phyloP scores from a whole-genome alignment of 2,113 vertebrate genomes.

The Dipodomys ordii region DNA sequence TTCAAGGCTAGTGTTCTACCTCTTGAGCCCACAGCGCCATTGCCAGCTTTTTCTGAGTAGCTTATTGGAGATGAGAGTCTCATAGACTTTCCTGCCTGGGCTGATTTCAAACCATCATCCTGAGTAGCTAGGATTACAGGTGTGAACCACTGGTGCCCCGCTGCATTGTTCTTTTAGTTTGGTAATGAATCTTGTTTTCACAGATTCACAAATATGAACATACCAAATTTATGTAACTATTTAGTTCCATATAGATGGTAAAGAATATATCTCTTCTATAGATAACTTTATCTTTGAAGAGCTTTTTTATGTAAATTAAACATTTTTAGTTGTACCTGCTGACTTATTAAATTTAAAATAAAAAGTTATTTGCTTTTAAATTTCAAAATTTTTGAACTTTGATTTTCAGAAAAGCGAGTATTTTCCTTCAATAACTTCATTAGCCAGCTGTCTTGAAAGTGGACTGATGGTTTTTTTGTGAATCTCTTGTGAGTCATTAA shows the following conservation, averaged over 20 bases:
- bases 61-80: too few relatives aligned
- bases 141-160: too few relatives aligned
- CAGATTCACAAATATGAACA: conserved; percentile 18
- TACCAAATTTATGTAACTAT: not conserved
- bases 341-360: not conserved
- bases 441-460: not conserved
- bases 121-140: too few relatives aligned
- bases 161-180: not conserved
- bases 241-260: not conserved
- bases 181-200: conserved; percentile 22
- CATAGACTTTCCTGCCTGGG: too few relatives aligned
- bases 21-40: too few relatives aligned
- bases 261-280: not conserved
- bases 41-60: too few relatives aligned
- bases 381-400: conserved; percentile 54
- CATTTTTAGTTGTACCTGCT: conserved; percentile 22
- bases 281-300: conserved; percentile 4
- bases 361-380: conserved; percentile 42
- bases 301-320: not conserved
- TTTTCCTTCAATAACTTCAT: conserved; percentile 27
- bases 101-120: too few relatives aligned
- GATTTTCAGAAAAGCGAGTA: conserved; percentile 17
- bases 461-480: not conserved
- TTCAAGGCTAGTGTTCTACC: too few relatives aligned
- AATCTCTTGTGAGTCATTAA: not conserved